Percentiles rank a stretch among this genome's conserved stretches.
These are phyloP conservation scores for Patella pellucida DNA, from an alignment of 2,888 invertebrate genomes.

Conservation along the genomic window DNA sequence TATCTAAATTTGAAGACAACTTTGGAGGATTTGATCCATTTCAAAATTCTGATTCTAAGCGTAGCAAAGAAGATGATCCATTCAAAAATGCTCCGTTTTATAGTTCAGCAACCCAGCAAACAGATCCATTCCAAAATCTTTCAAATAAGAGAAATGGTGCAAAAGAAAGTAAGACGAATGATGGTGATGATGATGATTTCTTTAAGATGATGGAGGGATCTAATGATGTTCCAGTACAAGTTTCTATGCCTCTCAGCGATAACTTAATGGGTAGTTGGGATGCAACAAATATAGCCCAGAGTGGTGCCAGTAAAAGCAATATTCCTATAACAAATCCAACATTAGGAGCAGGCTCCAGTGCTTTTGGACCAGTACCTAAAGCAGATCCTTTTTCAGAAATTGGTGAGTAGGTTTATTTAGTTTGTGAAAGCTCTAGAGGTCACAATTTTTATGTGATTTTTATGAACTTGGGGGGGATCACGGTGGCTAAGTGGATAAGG, in stretches of 20 bases:
- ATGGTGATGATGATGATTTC: slow-evolving; percentile 45
- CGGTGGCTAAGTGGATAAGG: too few relatives aligned
- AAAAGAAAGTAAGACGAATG: neutral
- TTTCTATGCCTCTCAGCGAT: slow-evolving; percentile 33
- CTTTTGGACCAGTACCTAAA: slow-evolving; percentile 36
- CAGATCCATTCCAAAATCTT: slow-evolving; percentile 4
- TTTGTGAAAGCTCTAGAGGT: neutral
- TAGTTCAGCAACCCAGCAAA: neutral
- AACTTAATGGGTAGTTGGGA: slow-evolving; percentile 62
- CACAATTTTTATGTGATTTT: neutral
- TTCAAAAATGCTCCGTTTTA: neutral
- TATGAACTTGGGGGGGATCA: too few relatives aligned
- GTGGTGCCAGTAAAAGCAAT: slow-evolving; percentile 39
- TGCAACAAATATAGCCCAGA: slow-evolving; percentile 38
- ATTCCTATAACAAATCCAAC: slow-evolving; percentile 28
- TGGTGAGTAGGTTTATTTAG: slow-evolving; percentile 43
- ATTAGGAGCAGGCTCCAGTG: neutral
- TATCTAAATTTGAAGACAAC: slow-evolving; percentile 9
- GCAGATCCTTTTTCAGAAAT: slow-evolving; percentile 66
- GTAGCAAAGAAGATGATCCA: slow-evolving; percentile 11
- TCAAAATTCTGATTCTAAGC: neutral
- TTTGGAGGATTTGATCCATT: slow-evolving; percentile 12
- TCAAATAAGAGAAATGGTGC: slow-evolving; percentile 11
- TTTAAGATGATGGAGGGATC: slow-evolving; percentile 47
- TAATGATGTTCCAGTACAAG: slow-evolving; percentile 17